A percentile compares a stretch with the other conserved stretches of the same genome.
phyloP scores from a whole-genome alignment of 2,113 vertebrate genomes.

The Edolisoma coerulescens region DNA sequence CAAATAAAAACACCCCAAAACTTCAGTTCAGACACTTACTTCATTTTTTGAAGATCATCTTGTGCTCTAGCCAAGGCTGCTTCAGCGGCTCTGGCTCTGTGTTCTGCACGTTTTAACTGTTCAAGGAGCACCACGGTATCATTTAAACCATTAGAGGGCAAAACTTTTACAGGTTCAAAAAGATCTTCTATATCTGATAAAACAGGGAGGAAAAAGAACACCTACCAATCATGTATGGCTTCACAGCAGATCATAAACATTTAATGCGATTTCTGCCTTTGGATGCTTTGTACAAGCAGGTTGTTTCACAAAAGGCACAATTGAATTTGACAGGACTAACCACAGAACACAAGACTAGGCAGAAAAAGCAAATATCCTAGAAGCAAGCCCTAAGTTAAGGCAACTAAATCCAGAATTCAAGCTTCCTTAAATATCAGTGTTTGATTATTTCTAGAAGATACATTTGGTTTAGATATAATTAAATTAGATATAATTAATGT shows the following conservation, averaged over 20 bases:
- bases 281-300: not conserved
- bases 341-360: not conserved
- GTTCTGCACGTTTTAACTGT: conserved; percentile 76
- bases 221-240: not conserved
- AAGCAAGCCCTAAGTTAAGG: not conserved
- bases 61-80: conserved; percentile 79
- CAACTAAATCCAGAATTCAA: not conserved
- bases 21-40: conserved; percentile 62
- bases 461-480: not conserved
- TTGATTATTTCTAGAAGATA: not conserved
- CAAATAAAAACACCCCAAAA: not conserved
- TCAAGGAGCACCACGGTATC: conserved; percentile 58
- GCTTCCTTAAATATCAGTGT: not conserved
- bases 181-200: conserved; percentile 86
- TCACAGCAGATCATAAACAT: not conserved
- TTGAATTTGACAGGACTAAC: not conserved
- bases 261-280: not conserved
- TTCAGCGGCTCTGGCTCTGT: conserved; percentile 78
- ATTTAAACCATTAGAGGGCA: conserved; percentile 35
- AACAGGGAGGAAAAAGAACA: not conserved
- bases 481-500: not conserved
- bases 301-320: not conserved
- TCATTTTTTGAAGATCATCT: conserved; percentile 89
- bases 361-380: not conserved
- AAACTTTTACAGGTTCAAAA: conserved; percentile 26